These are phyloP conservation scores for Alviniconcha marisindica DNA, from an alignment of 1,140 invertebrate genomes.

Conservation along the genomic window DNA sequence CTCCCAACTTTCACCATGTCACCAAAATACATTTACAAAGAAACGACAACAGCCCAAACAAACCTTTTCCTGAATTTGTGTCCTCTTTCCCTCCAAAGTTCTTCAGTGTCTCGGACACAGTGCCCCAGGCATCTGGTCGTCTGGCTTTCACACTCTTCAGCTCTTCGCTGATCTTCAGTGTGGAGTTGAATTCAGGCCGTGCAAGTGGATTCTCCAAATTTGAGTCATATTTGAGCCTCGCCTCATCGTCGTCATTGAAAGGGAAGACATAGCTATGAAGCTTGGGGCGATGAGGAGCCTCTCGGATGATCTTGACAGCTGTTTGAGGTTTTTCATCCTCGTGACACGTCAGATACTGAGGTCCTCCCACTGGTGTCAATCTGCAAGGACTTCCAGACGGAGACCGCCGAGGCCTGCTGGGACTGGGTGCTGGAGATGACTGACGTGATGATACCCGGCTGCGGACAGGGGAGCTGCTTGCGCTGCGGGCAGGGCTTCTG, in stretches of 20 bases:
- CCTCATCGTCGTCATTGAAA: constrained; percentile 14
- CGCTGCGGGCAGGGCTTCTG: not conserved
- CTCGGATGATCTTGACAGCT: constrained; percentile 58
- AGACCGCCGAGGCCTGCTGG: not conserved
- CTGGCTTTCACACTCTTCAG: constrained; percentile 55
- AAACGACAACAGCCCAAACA: not conserved
- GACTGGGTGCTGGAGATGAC: not conserved
- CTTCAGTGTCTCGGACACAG: constrained; percentile 54
- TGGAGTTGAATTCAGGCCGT: constrained; percentile 69
- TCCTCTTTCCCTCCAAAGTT: constrained; percentile 58
- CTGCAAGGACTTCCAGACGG: not conserved
- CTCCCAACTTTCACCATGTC: not conserved
- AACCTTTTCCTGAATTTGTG: constrained; percentile 71
- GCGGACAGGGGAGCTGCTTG: not conserved
- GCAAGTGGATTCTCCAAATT: constrained; percentile 66
- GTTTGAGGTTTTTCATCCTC: constrained; percentile 42
- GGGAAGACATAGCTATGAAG: constrained; percentile 63
- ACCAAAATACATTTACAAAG: not conserved
- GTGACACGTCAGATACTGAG: not conserved
- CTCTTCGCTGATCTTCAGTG: constrained; percentile 61
- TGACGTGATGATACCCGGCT: not conserved
- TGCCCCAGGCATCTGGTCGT: constrained; percentile 47
- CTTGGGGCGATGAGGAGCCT: constrained; percentile 50
- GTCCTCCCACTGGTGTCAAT: not conserved
- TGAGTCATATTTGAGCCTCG: too few relatives aligned